Evolutionary conservation across 2,888 invertebrate genomes (phyloP).

Genomic region (Heliconius hortense): DNA sequence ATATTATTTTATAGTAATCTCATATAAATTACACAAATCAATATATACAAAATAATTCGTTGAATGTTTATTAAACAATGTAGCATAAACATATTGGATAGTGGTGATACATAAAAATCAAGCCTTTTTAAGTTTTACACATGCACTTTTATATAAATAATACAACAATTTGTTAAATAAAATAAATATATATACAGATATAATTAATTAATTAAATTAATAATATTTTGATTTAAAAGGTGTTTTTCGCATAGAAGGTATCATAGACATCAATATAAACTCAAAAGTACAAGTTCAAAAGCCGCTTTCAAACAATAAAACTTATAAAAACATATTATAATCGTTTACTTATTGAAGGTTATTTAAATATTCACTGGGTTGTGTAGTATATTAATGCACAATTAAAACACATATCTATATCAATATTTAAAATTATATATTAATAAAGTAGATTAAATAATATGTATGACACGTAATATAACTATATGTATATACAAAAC

Average conservation of each 20-base stretch:
- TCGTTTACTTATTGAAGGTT: not conserved
- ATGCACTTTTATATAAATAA: no score
- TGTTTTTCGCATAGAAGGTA: no score
- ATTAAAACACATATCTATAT: slow-evolving; percentile 8
- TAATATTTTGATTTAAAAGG: no score
- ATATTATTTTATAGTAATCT: slow-evolving; percentile 2
- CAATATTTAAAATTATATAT: slow-evolving; percentile 13
- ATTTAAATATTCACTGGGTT: not conserved
- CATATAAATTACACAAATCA: slow-evolving; percentile 2
- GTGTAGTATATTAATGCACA: not conserved
- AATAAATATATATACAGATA: not conserved
- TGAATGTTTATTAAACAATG: not conserved
- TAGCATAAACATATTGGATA: not conserved
- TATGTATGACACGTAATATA: slow-evolving; percentile 19
- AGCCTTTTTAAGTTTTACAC: no score
- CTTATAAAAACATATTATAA: not conserved
- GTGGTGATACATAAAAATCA: no score
- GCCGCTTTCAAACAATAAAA: not conserved
- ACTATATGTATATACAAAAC: slow-evolving; percentile 15
- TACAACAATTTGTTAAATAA: not conserved
- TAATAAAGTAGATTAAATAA: slow-evolving; percentile 16
- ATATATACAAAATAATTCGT: slow-evolving; percentile 2
- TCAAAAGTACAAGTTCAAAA: not conserved
- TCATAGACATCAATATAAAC: not conserved
- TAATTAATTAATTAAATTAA: not conserved